These are phyloP conservation scores for Gandaritis pyraliata DNA, from an alignment of 2,888 invertebrate genomes.

Conservation along the genomic window DNA sequence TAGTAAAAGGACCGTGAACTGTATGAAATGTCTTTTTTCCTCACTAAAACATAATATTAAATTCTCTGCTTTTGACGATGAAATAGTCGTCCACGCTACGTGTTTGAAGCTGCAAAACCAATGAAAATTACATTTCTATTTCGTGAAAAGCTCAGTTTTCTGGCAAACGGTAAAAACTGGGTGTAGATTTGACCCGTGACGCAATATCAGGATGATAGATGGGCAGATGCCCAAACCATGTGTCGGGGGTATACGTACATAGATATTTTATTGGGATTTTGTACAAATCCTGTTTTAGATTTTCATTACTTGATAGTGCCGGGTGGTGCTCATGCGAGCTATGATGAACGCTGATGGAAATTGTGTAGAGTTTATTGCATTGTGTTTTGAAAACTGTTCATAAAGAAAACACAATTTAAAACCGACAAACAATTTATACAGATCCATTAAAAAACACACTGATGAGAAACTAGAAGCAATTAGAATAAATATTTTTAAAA, in stretches of 20 bases:
- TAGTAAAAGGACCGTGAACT: too few relatives aligned
- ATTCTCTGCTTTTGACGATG: neutral
- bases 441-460: too few relatives aligned
- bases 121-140: slow-evolving; percentile 20
- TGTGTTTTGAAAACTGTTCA: neutral
- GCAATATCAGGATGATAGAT: slow-evolving; percentile 72
- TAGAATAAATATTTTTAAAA: too few relatives aligned
- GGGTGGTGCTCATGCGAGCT: slow-evolving; percentile 19
- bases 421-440: too few relatives aligned
- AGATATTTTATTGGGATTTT: slow-evolving; percentile 44
- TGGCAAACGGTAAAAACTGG: slow-evolving; percentile 36
- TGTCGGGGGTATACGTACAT: slow-evolving; percentile 51
- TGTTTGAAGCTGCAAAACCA: slow-evolving; percentile 5
- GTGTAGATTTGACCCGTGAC: slow-evolving; percentile 44
- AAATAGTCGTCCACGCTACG: neutral
- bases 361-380: slow-evolving; percentile 1
- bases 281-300: slow-evolving; percentile 31
- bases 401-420: neutral
- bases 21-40: too few relatives aligned
- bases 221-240: slow-evolving; percentile 53
- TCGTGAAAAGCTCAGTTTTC: slow-evolving; percentile 21
- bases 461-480: too few relatives aligned
- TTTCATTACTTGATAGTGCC: slow-evolving; percentile 24
- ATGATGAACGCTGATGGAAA: slow-evolving; percentile 8
- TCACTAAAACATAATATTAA: neutral